phyloP scores from a whole-genome alignment of 2,888 invertebrate species.

The Spilarctia lutea region DNA sequence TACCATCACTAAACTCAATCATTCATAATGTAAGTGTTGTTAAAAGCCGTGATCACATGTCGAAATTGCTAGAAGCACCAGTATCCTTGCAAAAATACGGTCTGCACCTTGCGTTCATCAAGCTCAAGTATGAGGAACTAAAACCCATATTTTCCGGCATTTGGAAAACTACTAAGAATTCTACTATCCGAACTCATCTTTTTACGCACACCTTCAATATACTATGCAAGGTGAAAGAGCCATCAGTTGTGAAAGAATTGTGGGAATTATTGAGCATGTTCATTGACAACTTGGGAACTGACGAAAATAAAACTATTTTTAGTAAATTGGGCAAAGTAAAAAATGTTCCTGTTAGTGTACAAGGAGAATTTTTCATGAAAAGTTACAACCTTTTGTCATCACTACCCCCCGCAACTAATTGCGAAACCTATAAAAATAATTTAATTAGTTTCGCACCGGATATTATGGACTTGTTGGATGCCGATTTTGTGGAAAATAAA shows the following conservation, averaged over 20 bases:
- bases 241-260: slow-evolving; percentile 45
- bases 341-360: slow-evolving; percentile 50
- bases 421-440: slow-evolving; percentile 36
- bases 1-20: slow-evolving; percentile 69
- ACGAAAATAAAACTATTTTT: slow-evolving; percentile 63
- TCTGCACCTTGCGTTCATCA: slow-evolving; percentile 58
- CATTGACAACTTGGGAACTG: slow-evolving; percentile 62
- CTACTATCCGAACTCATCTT: slow-evolving; percentile 59
- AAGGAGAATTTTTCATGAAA: slow-evolving; percentile 58
- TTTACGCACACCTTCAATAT: slow-evolving; percentile 57
- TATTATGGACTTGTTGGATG: slow-evolving; percentile 56
- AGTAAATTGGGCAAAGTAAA: slow-evolving; percentile 48
- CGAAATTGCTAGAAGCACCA: slow-evolving; percentile 59
- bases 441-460: slow-evolving; percentile 41
- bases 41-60: slow-evolving; percentile 53
- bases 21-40: slow-evolving; percentile 60
- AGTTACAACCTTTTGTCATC: slow-evolving; percentile 58
- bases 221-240: slow-evolving; percentile 56
- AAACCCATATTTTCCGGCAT: slow-evolving; percentile 54
- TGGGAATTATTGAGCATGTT: slow-evolving; percentile 61
- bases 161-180: slow-evolving; percentile 64
- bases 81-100: slow-evolving; percentile 69
- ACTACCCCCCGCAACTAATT: slow-evolving; percentile 50
- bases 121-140: slow-evolving; percentile 57
- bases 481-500: slow-evolving; percentile 54